Conservation (phyloP, 2,888 invertebrate species). For the Trachelus troglodyta region DNA sequence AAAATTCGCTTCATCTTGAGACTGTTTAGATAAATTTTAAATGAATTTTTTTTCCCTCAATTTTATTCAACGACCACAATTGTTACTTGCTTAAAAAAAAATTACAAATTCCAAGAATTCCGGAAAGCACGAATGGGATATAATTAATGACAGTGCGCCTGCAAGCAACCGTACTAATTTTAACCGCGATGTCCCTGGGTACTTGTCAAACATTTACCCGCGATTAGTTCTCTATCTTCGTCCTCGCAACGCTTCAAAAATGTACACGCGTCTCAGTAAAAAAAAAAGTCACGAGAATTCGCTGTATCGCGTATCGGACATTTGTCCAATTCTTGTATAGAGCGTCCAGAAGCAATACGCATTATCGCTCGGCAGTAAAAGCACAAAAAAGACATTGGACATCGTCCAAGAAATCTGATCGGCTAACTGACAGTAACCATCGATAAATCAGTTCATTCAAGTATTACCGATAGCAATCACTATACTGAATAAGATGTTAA, state of each 20-base stretch:
- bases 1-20: background rate
- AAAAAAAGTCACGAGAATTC: background rate
- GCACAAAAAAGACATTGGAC: background rate
- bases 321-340: background rate
- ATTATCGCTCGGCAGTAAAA: background rate
- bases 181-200: background rate
- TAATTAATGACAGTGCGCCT: background rate
- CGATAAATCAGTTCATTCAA: background rate
- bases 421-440: constrained; percentile 11
- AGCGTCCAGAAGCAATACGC: background rate
- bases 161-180: background rate
- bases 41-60: background rate
- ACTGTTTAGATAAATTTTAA: background rate
- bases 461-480: background rate
- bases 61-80: too few species aligned
- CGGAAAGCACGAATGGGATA: background rate
- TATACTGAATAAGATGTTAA: background rate
- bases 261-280: background rate
- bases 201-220: background rate
- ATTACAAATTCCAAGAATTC: background rate
- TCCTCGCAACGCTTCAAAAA: background rate
- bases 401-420: constrained; percentile 15
- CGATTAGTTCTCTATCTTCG: background rate
- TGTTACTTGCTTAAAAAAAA: background rate
- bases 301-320: background rate